Conservation (phyloP, 2,888 invertebrate genomes). For the Notodonta ziczac region DNA sequence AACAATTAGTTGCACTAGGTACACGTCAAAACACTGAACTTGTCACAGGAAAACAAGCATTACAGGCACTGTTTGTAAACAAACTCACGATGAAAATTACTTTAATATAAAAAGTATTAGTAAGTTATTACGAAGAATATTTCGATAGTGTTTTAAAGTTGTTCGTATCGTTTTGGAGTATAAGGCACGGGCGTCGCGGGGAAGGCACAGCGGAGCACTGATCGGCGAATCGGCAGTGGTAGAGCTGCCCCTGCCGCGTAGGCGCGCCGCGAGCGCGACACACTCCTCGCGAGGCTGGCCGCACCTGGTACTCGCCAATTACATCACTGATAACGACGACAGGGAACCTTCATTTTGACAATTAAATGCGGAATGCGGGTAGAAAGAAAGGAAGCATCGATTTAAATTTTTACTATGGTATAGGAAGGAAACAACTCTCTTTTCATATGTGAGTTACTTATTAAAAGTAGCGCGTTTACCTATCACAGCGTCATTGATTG, state of each 20-base stretch:
- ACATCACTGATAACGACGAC: constrained; percentile 57
- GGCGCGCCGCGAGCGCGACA: constrained; percentile 20
- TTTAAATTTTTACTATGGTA: too few species aligned
- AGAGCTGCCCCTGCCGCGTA: constrained; percentile 15
- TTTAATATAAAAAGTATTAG: neutral
- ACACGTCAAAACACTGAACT: constrained; percentile 27
- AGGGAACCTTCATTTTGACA: neutral
- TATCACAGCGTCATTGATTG: too few species aligned
- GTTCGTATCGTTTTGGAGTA: constrained; percentile 24
- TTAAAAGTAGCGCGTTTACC: too few species aligned
- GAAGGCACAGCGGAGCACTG: constrained; percentile 70
- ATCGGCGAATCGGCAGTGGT: constrained; percentile 20
- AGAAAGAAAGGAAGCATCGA: neutral
- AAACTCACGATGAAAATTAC: constrained; percentile 23
- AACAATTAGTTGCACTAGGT: constrained; percentile 19
- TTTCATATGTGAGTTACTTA: too few species aligned
- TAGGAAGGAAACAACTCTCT: too few species aligned
- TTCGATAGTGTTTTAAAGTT: constrained; percentile 1
- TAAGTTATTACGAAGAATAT: neutral
- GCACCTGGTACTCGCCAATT: constrained; percentile 39
- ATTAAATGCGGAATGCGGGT: neutral
- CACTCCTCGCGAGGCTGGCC: constrained; percentile 18
- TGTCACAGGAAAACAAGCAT: constrained; percentile 18
- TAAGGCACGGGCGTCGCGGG: constrained; percentile 57
- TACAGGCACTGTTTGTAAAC: constrained; percentile 42